phyloP scores from a whole-genome alignment of 2,888 invertebrate genomes.

The Archips xylosteana region DNA sequence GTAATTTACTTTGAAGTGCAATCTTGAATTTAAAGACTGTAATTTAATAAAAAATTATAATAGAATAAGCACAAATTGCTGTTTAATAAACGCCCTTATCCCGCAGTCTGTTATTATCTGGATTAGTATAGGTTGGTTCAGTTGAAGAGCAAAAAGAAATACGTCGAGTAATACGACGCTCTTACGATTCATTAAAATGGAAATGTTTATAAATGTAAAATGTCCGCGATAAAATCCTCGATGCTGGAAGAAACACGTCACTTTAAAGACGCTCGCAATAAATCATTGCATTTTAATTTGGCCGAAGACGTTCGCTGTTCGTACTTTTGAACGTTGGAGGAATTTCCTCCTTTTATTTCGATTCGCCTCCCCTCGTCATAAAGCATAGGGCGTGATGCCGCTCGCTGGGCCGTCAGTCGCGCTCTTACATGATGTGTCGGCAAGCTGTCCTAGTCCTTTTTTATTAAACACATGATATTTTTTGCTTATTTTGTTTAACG shows the following conservation, averaged over 20 bases:
- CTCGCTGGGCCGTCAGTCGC: constrained; percentile 56
- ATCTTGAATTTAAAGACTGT: constrained; percentile 54
- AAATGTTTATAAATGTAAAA: constrained; percentile 17
- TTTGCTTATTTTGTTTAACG: constrained; percentile 27
- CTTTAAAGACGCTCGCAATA: constrained; percentile 56
- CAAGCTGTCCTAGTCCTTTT: constrained; percentile 43
- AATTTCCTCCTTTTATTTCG: constrained; percentile 68
- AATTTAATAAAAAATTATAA: constrained; percentile 69
- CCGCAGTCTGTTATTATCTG: constrained; percentile 61
- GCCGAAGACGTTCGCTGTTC: constrained; percentile 62
- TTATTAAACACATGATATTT: constrained; percentile 32
- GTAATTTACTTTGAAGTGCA: constrained; percentile 55
- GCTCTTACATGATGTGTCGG: constrained; percentile 50
- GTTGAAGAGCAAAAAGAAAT: constrained; percentile 14
- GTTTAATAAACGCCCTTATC: constrained; percentile 66
- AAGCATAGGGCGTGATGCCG: constrained; percentile 64
- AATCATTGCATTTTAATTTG: constrained; percentile 75
- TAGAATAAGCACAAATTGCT: constrained; percentile 69
- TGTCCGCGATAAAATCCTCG: constrained; percentile 21
- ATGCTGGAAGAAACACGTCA: constrained; percentile 46
- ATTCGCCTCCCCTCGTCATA: constrained; percentile 64
- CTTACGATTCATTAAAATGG: constrained; percentile 18
- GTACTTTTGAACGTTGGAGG: constrained; percentile 64
- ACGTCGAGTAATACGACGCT: background rate
- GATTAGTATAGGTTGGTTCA: constrained; percentile 44